Evolutionary conservation across 2,888 invertebrate species (phyloP), one percentile per base, ranked within the genome.

Genomic region (Autographa pulchrina): DNA sequence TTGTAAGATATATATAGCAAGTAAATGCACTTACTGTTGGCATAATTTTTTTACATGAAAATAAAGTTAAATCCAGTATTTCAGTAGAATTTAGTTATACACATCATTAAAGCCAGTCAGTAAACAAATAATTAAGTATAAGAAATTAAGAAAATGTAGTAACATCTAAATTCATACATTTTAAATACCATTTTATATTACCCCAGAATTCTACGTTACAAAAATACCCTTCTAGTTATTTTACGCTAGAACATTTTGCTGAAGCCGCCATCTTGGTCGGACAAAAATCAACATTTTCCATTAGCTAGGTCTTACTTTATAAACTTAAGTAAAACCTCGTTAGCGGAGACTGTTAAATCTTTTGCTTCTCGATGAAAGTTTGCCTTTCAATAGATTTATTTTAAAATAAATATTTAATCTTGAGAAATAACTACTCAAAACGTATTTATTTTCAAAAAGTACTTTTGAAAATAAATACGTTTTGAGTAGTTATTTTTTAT

Each of bases 231-330:
- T n/a, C 13, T 31, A 25, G 59, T 67, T 78, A 70, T 68, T 48
- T 41, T 9, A 32, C 41, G 25, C 5, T 43, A 63, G 60, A 62
- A 43, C 41, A 18, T 61, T 38, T 20, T 73, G 68, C 59, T 64
- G 61, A 68, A 68, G 72, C 9, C n/a, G 65, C 48, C 31, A 32
- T 31, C 20, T 65, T 16, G 35, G 58, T 62, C 65, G 62, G 69
- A 68, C 70, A 71, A 80, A 79, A 82, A 80, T 75, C 75, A 82
- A 80, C 80, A 78, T 79, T 79, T 82, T 75, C 72, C 75, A 65
- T 82, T 67, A 75, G 67, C 70, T 48, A 52, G 25, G 65, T 75
- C 68, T 71, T 58, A 67, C 75, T 82, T 70, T 60, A 71, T 41
- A 75, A 73, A 75, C 70, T 80, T 72, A 70, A 78, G 70, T 70